Percentiles rank a stretch among this genome's conserved stretches.
phyloP scores from a whole-genome alignment of 2,888 invertebrate genomes.

The Listrodromus nycthemerus region DNA sequence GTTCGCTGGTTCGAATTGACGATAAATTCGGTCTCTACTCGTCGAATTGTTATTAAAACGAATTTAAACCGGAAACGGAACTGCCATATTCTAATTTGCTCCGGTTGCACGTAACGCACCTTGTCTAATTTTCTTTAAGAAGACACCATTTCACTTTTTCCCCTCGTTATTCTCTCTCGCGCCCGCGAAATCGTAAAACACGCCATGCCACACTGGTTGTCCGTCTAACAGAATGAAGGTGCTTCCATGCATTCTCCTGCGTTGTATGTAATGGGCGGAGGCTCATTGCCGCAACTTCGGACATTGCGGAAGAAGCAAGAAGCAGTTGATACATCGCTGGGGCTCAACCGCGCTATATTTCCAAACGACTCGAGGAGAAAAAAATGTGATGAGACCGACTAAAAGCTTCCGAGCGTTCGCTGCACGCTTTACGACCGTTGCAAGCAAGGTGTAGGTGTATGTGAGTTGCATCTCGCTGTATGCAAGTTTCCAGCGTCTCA shows the following conservation, averaged over 20 bases:
- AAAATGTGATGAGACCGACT: slow-evolving; percentile 71
- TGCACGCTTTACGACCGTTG: slow-evolving; percentile 66
- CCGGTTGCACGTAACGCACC: slow-evolving; percentile 19
- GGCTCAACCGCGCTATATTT: slow-evolving; percentile 52
- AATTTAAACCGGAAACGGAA: slow-evolving; percentile 31
- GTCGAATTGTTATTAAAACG: slow-evolving; percentile 21
- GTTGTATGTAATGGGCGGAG: neutral
- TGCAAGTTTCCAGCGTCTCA: neutral
- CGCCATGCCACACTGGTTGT: slow-evolving; percentile 48
- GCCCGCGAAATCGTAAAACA: slow-evolving; percentile 62
- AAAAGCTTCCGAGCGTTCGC: slow-evolving; percentile 72
- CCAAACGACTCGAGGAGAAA: slow-evolving; percentile 67
- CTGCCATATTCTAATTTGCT: slow-evolving; percentile 3
- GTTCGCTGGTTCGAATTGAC: neutral
- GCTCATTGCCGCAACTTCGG: slow-evolving; percentile 48
- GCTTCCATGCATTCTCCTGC: slow-evolving; percentile 20
- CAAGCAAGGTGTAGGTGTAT: slow-evolving; percentile 58
- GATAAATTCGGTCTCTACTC: slow-evolving; percentile 15
- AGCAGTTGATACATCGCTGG: slow-evolving; percentile 47
- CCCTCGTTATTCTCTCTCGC: slow-evolving; percentile 44
- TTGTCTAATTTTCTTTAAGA: slow-evolving; percentile 43
- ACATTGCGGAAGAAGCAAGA: slow-evolving; percentile 54
- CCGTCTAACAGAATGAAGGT: slow-evolving; percentile 54
- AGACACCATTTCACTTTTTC: slow-evolving; percentile 30
- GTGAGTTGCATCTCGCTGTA: neutral